These are phyloP conservation scores for Phasianus colchicus DNA, from an alignment of 2,113 vertebrate species.

Conservation along the genomic window DNA sequence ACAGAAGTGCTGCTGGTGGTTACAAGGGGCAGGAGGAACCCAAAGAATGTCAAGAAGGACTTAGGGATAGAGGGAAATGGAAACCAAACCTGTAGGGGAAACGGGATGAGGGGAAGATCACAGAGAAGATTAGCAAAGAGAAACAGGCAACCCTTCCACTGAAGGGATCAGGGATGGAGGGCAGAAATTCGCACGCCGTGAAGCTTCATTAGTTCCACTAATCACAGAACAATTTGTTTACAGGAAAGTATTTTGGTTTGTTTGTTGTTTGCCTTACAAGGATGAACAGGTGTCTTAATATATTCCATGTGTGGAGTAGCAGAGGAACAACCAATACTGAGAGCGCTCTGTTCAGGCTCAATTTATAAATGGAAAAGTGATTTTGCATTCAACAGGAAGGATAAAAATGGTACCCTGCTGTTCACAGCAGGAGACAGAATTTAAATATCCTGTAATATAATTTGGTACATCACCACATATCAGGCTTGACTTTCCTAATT, in stretches of 20 bases:
- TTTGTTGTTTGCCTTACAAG: constrained; percentile 41
- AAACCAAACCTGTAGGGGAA: neutral
- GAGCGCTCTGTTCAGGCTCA: constrained; percentile 19
- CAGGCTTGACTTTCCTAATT: constrained; percentile 64
- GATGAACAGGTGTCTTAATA: constrained; percentile 51
- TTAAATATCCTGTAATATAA: constrained; percentile 75
- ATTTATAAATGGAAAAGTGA: constrained; percentile 59
- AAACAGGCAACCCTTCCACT: neutral
- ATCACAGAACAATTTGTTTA: constrained; percentile 44
- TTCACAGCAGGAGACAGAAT: constrained; percentile 70
- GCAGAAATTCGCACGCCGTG: neutral
- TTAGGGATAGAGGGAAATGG: neutral
- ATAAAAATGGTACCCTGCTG: constrained; percentile 73
- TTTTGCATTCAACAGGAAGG: constrained; percentile 65
- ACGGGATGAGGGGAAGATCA: neutral
- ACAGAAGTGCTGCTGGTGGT: neutral
- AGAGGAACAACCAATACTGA: constrained; percentile 46
- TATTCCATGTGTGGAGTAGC: constrained; percentile 12
- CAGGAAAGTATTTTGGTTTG: constrained; percentile 18
- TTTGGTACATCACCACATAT: constrained; percentile 69
- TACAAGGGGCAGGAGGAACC: neutral
- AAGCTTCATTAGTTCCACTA: constrained; percentile 50
- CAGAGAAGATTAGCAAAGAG: neutral
- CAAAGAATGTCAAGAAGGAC: neutral
- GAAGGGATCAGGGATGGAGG: neutral